Evolutionary conservation across 2,888 invertebrate species (phyloP).

Genomic region (Agonopterix heracliana): DNA sequence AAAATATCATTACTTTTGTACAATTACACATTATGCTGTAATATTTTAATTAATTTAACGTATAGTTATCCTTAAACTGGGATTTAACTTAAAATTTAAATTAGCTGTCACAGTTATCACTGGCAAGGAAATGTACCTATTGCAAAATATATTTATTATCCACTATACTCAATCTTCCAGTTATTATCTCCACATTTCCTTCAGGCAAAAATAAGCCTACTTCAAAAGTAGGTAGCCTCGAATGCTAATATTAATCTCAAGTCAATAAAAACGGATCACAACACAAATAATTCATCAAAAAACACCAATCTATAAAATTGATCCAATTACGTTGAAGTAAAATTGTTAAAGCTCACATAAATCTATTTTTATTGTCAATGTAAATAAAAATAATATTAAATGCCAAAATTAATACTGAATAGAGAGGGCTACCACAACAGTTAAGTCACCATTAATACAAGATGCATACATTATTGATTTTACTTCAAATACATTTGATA

Average conservation of each 20-base stretch:
- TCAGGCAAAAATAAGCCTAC: background rate
- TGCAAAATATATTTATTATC: background rate
- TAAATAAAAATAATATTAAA: slow-evolving; percentile 4
- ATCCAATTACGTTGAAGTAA: slow-evolving; percentile 1
- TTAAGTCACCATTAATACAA: no score
- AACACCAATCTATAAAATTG: background rate
- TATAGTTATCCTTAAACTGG: slow-evolving; percentile 1
- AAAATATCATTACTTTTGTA: slow-evolving; percentile 14
- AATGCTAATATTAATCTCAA: slow-evolving; percentile 3
- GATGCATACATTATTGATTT: no score
- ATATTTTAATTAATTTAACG: slow-evolving; percentile 7
- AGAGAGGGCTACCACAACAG: no score
- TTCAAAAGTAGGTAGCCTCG: slow-evolving; percentile 6
- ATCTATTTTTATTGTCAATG: background rate
- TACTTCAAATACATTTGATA: no score
- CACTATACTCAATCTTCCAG: background rate
- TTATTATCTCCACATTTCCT: background rate
- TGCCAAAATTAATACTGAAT: slow-evolving; percentile 11
- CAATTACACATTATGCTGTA: slow-evolving; percentile 17
- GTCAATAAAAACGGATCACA: background rate
- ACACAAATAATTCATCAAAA: background rate
- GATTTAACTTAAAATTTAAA: slow-evolving; percentile 18
- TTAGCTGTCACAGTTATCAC: slow-evolving; percentile 36
- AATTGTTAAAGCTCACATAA: slow-evolving; percentile 5
- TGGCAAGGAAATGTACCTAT: slow-evolving; percentile 37